Evolutionary conservation across 2,113 vertebrate species (phyloP).

Genomic region (Pyrgilauda ruficollis): DNA sequence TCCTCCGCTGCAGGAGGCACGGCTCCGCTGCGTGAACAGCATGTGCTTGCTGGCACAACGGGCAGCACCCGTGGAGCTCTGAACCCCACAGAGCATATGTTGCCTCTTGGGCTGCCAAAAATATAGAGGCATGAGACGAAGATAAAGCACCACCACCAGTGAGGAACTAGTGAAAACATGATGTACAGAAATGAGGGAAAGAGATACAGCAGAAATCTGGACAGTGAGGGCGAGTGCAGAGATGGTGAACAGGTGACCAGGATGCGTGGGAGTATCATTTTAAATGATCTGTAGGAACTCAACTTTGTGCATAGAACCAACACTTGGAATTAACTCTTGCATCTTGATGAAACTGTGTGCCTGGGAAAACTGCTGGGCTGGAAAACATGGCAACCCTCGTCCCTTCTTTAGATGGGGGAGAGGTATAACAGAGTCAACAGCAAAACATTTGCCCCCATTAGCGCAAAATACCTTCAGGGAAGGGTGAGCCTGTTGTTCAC

Average conservation of each 20-base stretch:
- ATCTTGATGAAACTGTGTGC: rapidly evolving
- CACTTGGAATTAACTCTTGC: not conserved
- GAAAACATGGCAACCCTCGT: not conserved
- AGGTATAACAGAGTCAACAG: not conserved
- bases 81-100: not conserved
- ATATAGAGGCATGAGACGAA: not conserved
- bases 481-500: not conserved
- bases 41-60: not conserved
- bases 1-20: not conserved
- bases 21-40: rapidly evolving
- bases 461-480: not conserved
- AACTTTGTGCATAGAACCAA: not conserved
- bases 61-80: not conserved
- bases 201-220: not conserved
- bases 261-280: not conserved
- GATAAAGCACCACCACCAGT: not conserved
- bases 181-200: not conserved
- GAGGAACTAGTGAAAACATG: not conserved
- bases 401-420: not conserved
- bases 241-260: not conserved
- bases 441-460: not conserved
- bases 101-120: conserved; percentile 14
- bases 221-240: rapidly evolving
- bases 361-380: not conserved
- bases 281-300: not conserved